Evolutionary conservation across 30 jellyfish, hydroid and myxozoan species (phyloP).

Genomic region (Pseudorhiza aurosa): DNA sequence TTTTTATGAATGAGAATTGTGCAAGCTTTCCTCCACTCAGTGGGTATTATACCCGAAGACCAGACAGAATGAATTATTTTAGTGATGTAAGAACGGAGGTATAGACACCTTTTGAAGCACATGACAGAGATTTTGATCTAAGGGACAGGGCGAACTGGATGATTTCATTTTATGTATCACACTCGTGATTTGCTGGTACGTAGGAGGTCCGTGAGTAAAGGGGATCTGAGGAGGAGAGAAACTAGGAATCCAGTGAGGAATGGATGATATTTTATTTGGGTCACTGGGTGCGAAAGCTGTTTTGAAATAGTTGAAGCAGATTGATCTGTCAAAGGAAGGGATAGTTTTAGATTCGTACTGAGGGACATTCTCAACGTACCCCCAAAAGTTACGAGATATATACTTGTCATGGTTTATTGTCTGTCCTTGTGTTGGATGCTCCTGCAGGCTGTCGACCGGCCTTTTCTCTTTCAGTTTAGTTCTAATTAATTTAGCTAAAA

Average conservation of each 20-base stretch:
- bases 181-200: background rate
- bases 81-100: slow-evolving; percentile 1
- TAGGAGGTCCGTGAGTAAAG: slow-evolving; percentile 8
- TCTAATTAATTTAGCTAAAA: no score
- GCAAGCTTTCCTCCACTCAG: slow-evolving; percentile 4
- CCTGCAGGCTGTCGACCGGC: no score
- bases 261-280: background rate
- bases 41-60: background rate
- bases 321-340: no score
- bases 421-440: no score
- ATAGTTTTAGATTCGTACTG: no score
- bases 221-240: background rate
- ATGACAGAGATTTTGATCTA: background rate
- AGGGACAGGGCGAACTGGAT: slow-evolving; percentile 26
- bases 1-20: slow-evolving; percentile 27
- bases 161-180: background rate
- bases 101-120: slow-evolving; percentile 1
- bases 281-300: background rate
- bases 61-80: slow-evolving; percentile 15
- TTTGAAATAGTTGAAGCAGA: no score
- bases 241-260: slow-evolving; percentile 13
- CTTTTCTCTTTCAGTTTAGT: no score
- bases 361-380: no score
- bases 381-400: no score
- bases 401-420: no score